Base-by-base conservation (phyloP, 2,888 invertebrate genomes). In the Clepsis dumicolana region DNA sequence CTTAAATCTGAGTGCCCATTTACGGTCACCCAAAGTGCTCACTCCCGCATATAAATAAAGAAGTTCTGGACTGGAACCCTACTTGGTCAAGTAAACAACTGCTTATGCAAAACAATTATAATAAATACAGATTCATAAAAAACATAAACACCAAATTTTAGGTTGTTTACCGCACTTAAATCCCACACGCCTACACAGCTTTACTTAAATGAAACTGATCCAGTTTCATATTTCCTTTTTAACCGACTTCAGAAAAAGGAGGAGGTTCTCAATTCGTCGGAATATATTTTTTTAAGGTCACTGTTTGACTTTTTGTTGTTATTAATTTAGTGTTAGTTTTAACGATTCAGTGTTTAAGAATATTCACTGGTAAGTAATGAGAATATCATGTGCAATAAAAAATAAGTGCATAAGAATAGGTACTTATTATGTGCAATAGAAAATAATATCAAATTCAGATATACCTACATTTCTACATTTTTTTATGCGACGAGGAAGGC, bases 41-140 rank as follows among this genome's bases (percentile, higher is more conserved):
- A 52, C 63, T 21, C 21, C 63, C 1, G 41, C 29, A 18, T 1
- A 54, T 38, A 64, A 68, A 64, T 32, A 64, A 68, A 63, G 41
- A 57, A 64, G 29, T 68, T 21, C 52, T 16, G 68, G 63, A 64
- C 54, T 57, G 38, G 29, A 18, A 29, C 64, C 68, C n/a, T 57
- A 67, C 63, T 24, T 59, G 68, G 63, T 3, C 63, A 59, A 59
- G 63, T 50, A 68, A 68, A 68, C 68, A 67, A 50, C 63, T 44
- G 64, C 64, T 64, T 52, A 41, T 29, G 21, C 29, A 18, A 53
- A 53, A 44, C 41, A 64, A 68, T 68, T 59, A 68, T 68, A 64
- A 68, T 68, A 68, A 68, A 68, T 64, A 63, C 64, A 64, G 52
- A 52, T 59, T 52, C 41, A 41, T 66, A 48, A 57, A 68, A 63